phyloP scores from a whole-genome alignment of 2,113 vertebrate species.

The Alligator mississippiensis region DNA sequence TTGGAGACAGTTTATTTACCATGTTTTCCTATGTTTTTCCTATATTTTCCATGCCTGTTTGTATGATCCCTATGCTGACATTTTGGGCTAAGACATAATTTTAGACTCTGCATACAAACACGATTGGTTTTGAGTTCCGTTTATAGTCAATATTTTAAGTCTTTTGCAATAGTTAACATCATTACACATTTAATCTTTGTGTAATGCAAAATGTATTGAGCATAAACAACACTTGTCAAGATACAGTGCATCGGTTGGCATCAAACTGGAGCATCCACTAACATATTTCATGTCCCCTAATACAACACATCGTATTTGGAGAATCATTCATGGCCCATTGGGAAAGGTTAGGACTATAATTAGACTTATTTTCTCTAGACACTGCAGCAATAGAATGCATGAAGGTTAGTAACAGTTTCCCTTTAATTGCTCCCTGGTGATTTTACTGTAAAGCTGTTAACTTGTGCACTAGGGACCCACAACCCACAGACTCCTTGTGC shows the following conservation, averaged over 20 bases:
- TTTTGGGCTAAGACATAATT: slow-evolving; percentile 6
- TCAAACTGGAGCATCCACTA: no score
- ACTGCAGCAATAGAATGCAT: slow-evolving; percentile 75
- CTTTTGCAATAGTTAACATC: neutral
- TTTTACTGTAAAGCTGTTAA: slow-evolving; percentile 80
- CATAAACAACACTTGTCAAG: neutral
- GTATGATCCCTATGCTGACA: neutral
- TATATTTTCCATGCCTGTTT: neutral
- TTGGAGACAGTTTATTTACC: neutral
- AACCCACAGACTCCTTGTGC: slow-evolving; percentile 74
- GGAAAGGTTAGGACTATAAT: slow-evolving; percentile 83
- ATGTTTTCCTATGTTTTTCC: neutral
- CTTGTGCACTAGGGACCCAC: slow-evolving; percentile 67
- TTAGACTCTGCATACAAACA: neutral
- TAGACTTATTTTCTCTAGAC: slow-evolving; percentile 78
- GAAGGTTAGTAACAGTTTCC: slow-evolving; percentile 80
- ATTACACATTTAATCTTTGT: neutral
- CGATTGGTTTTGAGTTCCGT: neutral
- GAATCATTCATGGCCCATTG: slow-evolving; percentile 77
- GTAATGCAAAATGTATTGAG: neutral
- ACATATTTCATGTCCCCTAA: neutral
- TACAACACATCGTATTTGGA: slow-evolving; percentile 64
- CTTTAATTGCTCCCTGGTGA: slow-evolving; percentile 81
- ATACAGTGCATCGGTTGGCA: neutral
- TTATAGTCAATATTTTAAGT: neutral